Base-by-base conservation (phyloP, 2,113 vertebrate species). In the Muntiacus reevesi region DNA sequence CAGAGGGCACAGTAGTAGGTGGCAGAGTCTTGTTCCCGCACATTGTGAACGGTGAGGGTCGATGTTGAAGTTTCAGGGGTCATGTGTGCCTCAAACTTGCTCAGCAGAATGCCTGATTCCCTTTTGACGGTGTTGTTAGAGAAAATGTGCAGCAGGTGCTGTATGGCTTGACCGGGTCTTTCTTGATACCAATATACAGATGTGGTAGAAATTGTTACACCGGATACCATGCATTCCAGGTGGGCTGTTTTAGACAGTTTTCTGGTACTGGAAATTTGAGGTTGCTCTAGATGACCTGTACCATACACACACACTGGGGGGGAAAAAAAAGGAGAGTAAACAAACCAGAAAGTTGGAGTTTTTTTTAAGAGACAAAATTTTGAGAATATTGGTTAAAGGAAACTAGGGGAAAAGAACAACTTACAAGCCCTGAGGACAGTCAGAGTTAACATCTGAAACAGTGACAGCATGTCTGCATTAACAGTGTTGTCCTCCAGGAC, bases 211-310 rank as follows among this genome's bases (percentile, higher is more conserved):
- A 89, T 9, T 17, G 17, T 15, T n/a, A 36, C 25, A 25, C 30
- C 19, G 27, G 59, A 78, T 19, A 71, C 21, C 28, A 25, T 9
- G 15, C 96, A 95, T 36, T n/a, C 40, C 21, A 97, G 88, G 13
- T 0, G 0, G 0, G 6, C 92, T 47, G 74, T 90, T 33, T 4
- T 94, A 12, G 14, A 5, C 55, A 43, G 0, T 0, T 1, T n/a
- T 93, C 76, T 54, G 23, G 16, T 97, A 21, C 14, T 47, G 19
- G 86, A 95, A 30, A 6, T 7, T 15, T 97, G 23, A 17, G 30
- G 36, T 52, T 98, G 89, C 28, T 78, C 23, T 47, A 88, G 78
- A 17, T 4, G 36, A 55, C 54, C n/a, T 45, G 13, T 11, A 6
- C 6, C 43, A 40, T 59, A 19, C 33, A 71, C 76, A 43, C 40